Base-by-base conservation (phyloP, 2,888 invertebrate species). In the Ptychoptera albimana region DNA sequence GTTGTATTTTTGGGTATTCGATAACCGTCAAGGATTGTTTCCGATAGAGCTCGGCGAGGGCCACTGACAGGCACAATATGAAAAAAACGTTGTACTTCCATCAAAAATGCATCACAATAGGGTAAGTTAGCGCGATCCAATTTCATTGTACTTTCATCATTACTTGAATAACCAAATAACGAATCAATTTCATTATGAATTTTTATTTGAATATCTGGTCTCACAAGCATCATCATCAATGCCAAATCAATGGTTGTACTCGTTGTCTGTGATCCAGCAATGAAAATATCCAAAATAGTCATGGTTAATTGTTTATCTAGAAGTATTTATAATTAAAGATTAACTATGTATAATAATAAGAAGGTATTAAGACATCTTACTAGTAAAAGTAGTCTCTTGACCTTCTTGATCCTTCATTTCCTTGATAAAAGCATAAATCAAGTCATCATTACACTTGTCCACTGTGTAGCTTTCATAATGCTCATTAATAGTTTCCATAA, bases 251-350 rank as follows among this genome's bases (percentile, higher is more conserved):
- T 57, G 0, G 77, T 75, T 34, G 66, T 70, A 46, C 75, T 72
- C 1, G 79, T 79, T 0, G 79, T 79, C 51, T 71, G 70, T 0
- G 73, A 68, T 2, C 80, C 80, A 6, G 76, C 80, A 52, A 81
- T 71, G 51, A 81, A 77, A 39, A 81, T 66, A 57, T 82, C 82
- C 45, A 79, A 55, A 51, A 79, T 72, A 5, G 77, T 68, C 69
- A 79, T 71, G 5, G 75, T 61, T 42, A 81, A 56, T 54, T 80
- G 78, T 6, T 74, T 72, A 46, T 77, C 78, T 32, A 32, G 9
- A 37, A 50, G 45, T 46, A n/a, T n/a, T n/a, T n/a, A n/a, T n/a
- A n/a, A n/a, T 11, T 15, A 12, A 34, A 13, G 8, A 15, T n/a
- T 23, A 39, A 29, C 36, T 36, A n/a, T 9, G 9, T 30, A 8